Evolutionary conservation across 2,113 vertebrate species (phyloP), one percentile per base, ranked within the genome.

Genomic region (Diphyllodes magnificus): DNA sequence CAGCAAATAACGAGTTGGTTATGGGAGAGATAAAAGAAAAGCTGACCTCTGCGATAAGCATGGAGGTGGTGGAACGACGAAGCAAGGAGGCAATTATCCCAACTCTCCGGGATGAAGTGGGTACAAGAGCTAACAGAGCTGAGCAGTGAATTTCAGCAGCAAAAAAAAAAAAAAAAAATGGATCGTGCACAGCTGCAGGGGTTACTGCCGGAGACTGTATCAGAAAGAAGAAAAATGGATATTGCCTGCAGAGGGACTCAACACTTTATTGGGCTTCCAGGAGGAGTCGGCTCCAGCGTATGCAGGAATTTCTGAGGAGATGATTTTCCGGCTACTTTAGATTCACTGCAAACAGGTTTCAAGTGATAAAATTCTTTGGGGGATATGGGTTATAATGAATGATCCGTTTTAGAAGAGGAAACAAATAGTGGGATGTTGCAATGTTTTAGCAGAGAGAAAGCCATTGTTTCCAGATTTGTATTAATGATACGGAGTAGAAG

Each of bases 341-440:
- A 96, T 96, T 95, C 94, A 95, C 85, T 93, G 94, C 94, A 93
- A 97, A 96, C 82, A 94, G 76, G 87, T 95, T 97, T 94, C 88
- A 93, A 94, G 91, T 94, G 96, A 97, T 97, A 95, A 96, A 97
- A 96, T 97, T 96, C 96, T 97, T 96, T 88, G 83, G 96, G 96
- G 96, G 85, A 92, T 96, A 92, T 45, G 93, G 93, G 85, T 88
- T 94, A 75, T 94, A 96, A 95, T 92, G 95, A 96, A 94, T 49
- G 92, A 92, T 95, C 85, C 7, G 0, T 90, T 96, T 96, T 86
- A 94, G 92, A 93, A 95, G 69, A 82, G 90, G 93, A 95, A 96
- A 96, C 92, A 96, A 96, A 93, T 93, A 95, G 79, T 44, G 50
- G 85, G 76, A 94, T 97, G 92, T 96, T 95, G 90, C 82, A 93